Conservation (phyloP, 2,797 vertebrate genomes). For the Falco biarmicus region DNA sequence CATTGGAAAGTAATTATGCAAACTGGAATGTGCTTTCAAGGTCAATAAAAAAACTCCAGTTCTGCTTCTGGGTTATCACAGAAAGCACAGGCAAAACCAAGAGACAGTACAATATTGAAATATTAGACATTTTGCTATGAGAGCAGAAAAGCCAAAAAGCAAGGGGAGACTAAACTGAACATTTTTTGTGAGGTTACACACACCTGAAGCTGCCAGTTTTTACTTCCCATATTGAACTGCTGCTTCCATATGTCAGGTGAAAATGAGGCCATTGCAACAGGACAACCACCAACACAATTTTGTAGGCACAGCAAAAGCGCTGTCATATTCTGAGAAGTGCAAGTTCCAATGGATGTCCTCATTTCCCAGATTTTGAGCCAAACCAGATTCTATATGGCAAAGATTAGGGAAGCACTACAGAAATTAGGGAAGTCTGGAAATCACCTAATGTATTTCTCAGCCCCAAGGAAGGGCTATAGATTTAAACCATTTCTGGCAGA, state of each 20-base stretch:
- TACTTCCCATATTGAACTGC: neutral
- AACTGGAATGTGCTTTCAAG: neutral
- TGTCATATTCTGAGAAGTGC: neutral
- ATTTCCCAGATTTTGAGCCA: neutral
- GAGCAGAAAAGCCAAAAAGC: neutral
- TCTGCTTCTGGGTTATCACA: neutral
- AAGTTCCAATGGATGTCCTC: neutral
- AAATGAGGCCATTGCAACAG: neutral
- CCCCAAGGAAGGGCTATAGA: neutral
- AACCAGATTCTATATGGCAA: neutral
- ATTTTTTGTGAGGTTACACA: neutral
- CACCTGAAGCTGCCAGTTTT: neutral
- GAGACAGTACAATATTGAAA: neutral
- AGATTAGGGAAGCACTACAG: neutral
- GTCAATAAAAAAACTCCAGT: neutral
- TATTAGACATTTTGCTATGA: neutral
- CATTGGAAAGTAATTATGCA: neutral
- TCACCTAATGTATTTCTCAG: neutral
- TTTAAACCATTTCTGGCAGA: neutral
- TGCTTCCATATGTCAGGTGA: neutral
- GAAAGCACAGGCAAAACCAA: neutral
- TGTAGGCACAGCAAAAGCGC: neutral
- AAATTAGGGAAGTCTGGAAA: neutral
- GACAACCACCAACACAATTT: neutral
- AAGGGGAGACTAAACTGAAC: neutral